Evolutionary conservation across 2,113 vertebrate species (phyloP), one percentile per base, ranked within the genome.

Genomic region (Raja brachyura): DNA sequence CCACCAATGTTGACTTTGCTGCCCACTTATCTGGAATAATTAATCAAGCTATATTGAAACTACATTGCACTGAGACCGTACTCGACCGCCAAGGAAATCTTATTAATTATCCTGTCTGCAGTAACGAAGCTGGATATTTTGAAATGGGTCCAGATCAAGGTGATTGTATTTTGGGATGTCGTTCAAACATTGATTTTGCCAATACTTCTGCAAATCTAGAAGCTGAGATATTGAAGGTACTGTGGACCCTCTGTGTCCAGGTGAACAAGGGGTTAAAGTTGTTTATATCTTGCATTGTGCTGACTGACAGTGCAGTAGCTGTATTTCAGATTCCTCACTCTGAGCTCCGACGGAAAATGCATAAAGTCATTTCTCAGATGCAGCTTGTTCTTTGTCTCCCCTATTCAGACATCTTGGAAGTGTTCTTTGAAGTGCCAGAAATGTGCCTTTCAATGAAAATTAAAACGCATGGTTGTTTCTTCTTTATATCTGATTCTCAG

Each of bases 71-170:
- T 93, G 94, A 95, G 33, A 66, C 93, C 10, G 94, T 95, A 66
- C 94, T 86, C 0, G 95, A 95, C 94, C 94, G 61, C 86, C 94
- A 93, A 94, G 95, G 93, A 93, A 95, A 88, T 93, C 90, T 93
- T 94, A 79, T 0, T 0, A 92, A 2, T 16, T 94, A 94, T 93
- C 93, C 93, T 20, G 93, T 39, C 59, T 63, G 90, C 90, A 94
- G 94, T 25, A 96, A 96, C 33, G 96, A 97, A 94, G 98, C 98
- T 92, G 98, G 98, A 28, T 99, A 99, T 95, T 99, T 99, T 93
- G 98, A 99, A 95, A 99, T 99, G 98, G 97, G 98, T 54, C 97
- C 97, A 85, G 97, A 97, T 0, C 96, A 97, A 94, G 94, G 96
- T 93, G 95, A 97, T 93, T 95, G 96, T 93, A 94, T 95, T 39